phyloP scores from a whole-genome alignment of 2,113 vertebrate species.

The Ctenodactylus gundi region DNA sequence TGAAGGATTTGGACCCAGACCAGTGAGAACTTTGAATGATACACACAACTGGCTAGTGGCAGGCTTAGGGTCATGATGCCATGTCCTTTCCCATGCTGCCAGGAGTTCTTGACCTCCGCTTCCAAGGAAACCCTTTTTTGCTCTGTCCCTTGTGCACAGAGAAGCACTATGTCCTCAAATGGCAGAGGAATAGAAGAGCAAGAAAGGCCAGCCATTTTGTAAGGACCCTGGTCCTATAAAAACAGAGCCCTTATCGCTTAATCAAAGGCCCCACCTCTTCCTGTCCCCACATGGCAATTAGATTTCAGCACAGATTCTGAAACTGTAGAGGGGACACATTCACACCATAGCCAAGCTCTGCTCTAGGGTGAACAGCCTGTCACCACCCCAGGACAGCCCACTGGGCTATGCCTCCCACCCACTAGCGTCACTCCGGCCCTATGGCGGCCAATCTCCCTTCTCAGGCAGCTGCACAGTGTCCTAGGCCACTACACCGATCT shows the following conservation, averaged over 20 bases:
- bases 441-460: neutral
- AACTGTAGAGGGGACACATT: too few relatives aligned
- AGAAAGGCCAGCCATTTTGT: neutral
- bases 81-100: neutral
- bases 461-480: accelerated
- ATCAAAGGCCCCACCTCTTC: neutral
- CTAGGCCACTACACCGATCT: neutral
- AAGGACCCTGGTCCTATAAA: neutral
- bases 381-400: neutral
- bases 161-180: too few relatives aligned
- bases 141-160: neutral
- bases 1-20: neutral
- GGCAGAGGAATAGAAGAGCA: neutral
- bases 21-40: neutral
- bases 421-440: neutral
- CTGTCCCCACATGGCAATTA: neutral
- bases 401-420: too few relatives aligned
- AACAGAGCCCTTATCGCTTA: neutral
- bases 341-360: neutral
- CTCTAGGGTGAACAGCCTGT: accelerated
- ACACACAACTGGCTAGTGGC: neutral
- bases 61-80: accelerated
- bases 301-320: too few relatives aligned
- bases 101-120: neutral
- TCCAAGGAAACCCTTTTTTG: too few relatives aligned